These are phyloP conservation scores for Myotis vivesi DNA, from an alignment of 2,797 vertebrate genomes.

Conservation along the genomic window DNA sequence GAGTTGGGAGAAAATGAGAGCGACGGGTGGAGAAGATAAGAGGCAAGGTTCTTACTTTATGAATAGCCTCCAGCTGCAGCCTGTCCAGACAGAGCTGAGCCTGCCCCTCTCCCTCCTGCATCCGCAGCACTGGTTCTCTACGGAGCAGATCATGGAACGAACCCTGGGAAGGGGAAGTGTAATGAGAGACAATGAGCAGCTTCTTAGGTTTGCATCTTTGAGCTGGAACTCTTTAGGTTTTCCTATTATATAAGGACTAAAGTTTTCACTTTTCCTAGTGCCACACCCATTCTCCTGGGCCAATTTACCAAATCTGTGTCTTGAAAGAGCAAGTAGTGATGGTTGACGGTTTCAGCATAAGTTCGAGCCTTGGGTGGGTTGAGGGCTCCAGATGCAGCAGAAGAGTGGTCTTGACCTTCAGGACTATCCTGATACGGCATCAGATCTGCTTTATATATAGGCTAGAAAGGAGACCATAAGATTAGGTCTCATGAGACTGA, in stretches of 20 bases:
- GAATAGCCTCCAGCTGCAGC: conserved; percentile 85
- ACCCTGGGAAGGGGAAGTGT: conserved; percentile 70
- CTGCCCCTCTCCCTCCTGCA: conserved; percentile 82
- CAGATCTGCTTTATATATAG: conserved; percentile 89
- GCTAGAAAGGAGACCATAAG: conserved; percentile 81
- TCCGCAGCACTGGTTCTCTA: conserved; percentile 82
- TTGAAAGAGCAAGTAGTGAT: conserved; percentile 87
- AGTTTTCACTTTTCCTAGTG: conserved; percentile 14
- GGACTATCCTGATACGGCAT: conserved; percentile 76
- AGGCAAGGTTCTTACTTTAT: conserved; percentile 81
- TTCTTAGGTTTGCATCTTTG: conserved; percentile 38
- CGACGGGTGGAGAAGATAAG: background rate
- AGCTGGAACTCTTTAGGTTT: background rate
- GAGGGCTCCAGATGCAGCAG: conserved; percentile 46
- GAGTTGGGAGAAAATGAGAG: background rate
- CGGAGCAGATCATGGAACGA: conserved; percentile 81
- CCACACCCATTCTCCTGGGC: background rate
- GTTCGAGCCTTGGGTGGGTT: conserved; percentile 80
- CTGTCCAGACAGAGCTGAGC: conserved; percentile 84
- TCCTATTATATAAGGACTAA: background rate
- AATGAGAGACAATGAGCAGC: background rate
- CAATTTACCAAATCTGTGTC: conserved; percentile 91
- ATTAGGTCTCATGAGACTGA: conserved; percentile 32
- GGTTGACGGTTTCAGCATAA: conserved; percentile 87
- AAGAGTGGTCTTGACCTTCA: conserved; percentile 26